These are phyloP conservation scores for Synanthedon myopaeformis DNA, from an alignment of 2,888 invertebrate genomes.

Conservation along the genomic window DNA sequence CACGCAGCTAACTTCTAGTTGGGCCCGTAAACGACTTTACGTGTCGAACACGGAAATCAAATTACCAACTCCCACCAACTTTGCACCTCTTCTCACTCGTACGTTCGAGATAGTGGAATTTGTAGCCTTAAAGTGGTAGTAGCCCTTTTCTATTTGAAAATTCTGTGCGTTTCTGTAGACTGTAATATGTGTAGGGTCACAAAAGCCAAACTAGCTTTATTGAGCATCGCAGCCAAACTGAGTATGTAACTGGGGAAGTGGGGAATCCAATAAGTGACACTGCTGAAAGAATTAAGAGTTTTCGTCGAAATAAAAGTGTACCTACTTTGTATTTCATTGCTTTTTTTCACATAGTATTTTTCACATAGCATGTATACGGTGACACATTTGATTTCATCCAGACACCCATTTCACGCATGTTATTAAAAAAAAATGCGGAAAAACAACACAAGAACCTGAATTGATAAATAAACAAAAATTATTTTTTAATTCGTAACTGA, in stretches of 20 bases:
- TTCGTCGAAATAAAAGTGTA: constrained; percentile 32
- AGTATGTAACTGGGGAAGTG: constrained; percentile 48
- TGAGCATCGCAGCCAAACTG: constrained; percentile 51
- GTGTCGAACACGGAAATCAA: constrained; percentile 66
- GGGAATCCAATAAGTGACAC: constrained; percentile 63
- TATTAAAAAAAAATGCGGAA: too few relatives aligned
- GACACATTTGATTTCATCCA: too few relatives aligned
- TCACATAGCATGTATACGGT: too few relatives aligned
- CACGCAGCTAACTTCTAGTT: constrained; percentile 52
- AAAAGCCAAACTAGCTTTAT: constrained; percentile 58
- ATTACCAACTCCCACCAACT: constrained; percentile 63
- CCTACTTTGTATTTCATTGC: constrained; percentile 31
- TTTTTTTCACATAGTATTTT: too few relatives aligned
- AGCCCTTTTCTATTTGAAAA: constrained; percentile 48
- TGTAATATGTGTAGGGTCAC: constrained; percentile 51
- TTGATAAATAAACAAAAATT: too few relatives aligned
- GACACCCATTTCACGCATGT: too few relatives aligned
- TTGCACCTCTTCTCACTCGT: constrained; percentile 48
- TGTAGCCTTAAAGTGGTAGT: constrained; percentile 32
- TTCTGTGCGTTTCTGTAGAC: constrained; percentile 49
- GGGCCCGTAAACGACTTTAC: constrained; percentile 63
- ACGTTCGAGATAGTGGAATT: constrained; percentile 47
- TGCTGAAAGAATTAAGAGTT: constrained; percentile 51
- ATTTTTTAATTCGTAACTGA: too few relatives aligned
- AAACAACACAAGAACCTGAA: too few relatives aligned